Evolutionary conservation across 1,140 invertebrate genomes (phyloP).

Genomic region (Procambarus virginalis): DNA sequence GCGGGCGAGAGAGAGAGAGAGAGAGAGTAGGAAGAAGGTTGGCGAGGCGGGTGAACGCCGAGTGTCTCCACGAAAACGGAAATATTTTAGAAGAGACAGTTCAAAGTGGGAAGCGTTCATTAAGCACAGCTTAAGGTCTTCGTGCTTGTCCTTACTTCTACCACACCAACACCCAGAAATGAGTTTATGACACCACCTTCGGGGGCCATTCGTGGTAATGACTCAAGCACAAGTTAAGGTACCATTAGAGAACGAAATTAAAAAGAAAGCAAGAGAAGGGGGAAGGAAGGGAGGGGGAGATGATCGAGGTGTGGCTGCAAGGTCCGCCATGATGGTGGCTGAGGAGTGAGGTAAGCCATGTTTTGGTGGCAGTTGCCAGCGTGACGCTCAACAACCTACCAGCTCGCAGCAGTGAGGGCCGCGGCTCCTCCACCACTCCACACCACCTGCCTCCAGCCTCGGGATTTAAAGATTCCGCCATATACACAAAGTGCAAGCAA

Average conservation of each 20-base stretch:
- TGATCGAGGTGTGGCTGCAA: neutral
- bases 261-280: neutral
- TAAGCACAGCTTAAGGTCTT: neutral
- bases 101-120: conserved; percentile 1
- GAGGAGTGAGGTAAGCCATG: conserved; percentile 9
- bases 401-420: neutral
- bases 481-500: neutral
- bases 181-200: too few relatives aligned
- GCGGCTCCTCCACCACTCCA: neutral
- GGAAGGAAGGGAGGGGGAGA: neutral
- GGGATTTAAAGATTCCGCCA: neutral
- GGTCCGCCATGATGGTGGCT: conserved; percentile 8
- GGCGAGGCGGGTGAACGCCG: neutral
- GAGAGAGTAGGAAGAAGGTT: neutral
- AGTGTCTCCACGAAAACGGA: conserved; percentile 27
- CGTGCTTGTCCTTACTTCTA: neutral
- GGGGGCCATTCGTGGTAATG: neutral
- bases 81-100: conserved; percentile 6
- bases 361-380: neutral
- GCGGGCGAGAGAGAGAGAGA: too few relatives aligned
- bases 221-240: neutral
- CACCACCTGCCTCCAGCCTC: neutral
- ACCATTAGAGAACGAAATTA: neutral
- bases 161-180: too few relatives aligned
- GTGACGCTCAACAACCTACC: neutral